Conservation (phyloP, 2,888 invertebrate species). For the Dicyrtomina minuta region DNA sequence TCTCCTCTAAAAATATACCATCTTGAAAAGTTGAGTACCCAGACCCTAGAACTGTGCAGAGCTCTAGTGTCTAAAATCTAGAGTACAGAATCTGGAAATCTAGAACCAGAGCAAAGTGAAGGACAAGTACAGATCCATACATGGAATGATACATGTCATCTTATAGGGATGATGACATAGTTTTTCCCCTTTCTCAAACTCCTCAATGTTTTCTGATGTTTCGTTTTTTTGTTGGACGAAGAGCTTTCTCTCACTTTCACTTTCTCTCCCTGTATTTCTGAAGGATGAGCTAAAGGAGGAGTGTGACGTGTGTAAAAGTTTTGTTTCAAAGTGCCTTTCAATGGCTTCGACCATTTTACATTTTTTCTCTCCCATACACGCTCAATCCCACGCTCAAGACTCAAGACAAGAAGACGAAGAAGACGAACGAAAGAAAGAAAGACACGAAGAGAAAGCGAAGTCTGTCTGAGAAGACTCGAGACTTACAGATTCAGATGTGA, state of each 20-base stretch:
- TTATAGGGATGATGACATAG: conserved; percentile 1
- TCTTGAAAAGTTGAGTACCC: too few relatives aligned
- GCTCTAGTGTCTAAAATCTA: too few relatives aligned
- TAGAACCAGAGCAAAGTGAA: too few relatives aligned
- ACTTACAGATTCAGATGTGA: neutral
- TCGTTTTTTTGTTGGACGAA: neutral
- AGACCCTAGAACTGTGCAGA: too few relatives aligned
- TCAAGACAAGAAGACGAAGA: too few relatives aligned
- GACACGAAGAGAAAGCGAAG: too few relatives aligned
- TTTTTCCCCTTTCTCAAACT: too few relatives aligned
- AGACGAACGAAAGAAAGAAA: too few relatives aligned
- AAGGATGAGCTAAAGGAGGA: conserved; percentile 5
- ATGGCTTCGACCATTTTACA: conserved; percentile 8
- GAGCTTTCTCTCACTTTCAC: too few relatives aligned
- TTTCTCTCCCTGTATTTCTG: neutral
- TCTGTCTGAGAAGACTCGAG: too few relatives aligned
- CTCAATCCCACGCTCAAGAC: neutral
- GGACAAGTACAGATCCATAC: neutral
- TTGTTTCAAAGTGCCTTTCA: conserved; percentile 4
- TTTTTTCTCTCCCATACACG: neutral
- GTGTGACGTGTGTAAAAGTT: conserved; percentile 3
- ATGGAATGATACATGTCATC: neutral
- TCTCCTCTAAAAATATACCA: neutral
- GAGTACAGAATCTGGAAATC: too few relatives aligned
- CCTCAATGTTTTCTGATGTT: conserved; percentile 1